Evolutionary conservation across 2,113 vertebrate genomes (phyloP), one percentile per base, ranked within the genome.

Genomic region (Vimba vimba): DNA sequence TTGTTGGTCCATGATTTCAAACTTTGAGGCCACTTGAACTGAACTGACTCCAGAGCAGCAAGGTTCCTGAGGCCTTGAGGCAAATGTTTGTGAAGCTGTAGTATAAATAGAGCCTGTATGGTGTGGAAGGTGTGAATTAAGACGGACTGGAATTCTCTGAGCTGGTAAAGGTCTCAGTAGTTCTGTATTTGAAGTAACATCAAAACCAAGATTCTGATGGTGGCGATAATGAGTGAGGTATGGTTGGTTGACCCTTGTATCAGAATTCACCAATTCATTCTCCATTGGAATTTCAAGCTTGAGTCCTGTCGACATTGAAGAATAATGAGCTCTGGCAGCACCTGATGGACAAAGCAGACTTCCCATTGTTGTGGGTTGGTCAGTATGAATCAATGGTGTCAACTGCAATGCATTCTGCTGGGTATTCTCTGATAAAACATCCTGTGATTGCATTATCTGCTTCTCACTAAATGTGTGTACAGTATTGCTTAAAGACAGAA

Each of bases 51-150:
- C 92, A 88, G 91, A 94, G 91, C 89, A 94, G 84, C 90, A 90
- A 89, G 88, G 95, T 82, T 93, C 93, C 85, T 94, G 95, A 50
- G 95, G 93, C 7, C 94, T 94, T 0, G 95, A 94, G 85, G 96
- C 94, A 83, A 95, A 90, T 82, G 95, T 94, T 91, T 97, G 97
- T 85, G 98, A 98, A 27, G 97, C 92, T 0, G 96, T 97, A n/a
- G 98, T 99, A 86, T 99, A 99, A 95, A 99, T 98, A 5, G 96
- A 96, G 0, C 94, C 96, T 73, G 96, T 96, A 0, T 96, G 95
- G 74, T 93, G 95, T 0, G 96, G 95, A 92, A 96, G 96, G 85
- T 97, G 93, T 15, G 96, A 96, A 92, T 98, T 96, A 59, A 98
- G 95, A 88, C 97, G 96, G 6, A 99, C 97, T 0, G 97, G 97